phyloP scores from a whole-genome alignment of 2,113 vertebrate species.

The Gambusia holbrooki region DNA sequence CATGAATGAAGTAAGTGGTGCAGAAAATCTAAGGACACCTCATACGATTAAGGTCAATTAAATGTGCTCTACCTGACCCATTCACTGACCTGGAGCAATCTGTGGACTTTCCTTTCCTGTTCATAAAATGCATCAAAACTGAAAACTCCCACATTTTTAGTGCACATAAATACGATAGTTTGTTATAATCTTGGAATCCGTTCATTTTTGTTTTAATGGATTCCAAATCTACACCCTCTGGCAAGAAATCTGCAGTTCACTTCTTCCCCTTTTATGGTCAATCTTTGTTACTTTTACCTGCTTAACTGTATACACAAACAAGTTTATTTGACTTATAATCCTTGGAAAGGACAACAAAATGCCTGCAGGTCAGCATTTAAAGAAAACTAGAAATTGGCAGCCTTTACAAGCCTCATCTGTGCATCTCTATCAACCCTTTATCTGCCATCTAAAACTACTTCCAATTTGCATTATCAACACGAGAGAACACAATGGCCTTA shows the following conservation, averaged over 20 bases:
- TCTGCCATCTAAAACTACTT: no score
- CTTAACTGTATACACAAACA: not conserved
- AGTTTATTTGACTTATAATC: not conserved
- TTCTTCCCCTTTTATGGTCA: not conserved
- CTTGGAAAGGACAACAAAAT: not conserved
- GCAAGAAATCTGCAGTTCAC: not conserved
- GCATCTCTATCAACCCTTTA: no score
- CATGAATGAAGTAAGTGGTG: constrained; percentile 28
- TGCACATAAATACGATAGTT: not conserved
- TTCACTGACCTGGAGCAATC: not conserved
- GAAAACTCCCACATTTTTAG: not conserved
- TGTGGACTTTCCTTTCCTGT: not conserved
- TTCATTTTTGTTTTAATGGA: not conserved
- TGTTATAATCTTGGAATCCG: not conserved
- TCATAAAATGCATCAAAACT: not conserved
- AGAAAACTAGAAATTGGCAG: not conserved
- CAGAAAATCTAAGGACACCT: constrained; percentile 14
- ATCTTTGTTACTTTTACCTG: not conserved
- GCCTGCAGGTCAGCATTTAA: not conserved
- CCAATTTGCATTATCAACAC: not conserved
- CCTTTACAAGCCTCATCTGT: not conserved
- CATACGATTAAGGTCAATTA: not conserved
- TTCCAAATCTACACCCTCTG: not conserved
- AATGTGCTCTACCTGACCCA: not conserved
- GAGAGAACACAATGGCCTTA: not conserved